Conservation (phyloP, 2,113 vertebrate genomes). For the Lepus americanus region DNA sequence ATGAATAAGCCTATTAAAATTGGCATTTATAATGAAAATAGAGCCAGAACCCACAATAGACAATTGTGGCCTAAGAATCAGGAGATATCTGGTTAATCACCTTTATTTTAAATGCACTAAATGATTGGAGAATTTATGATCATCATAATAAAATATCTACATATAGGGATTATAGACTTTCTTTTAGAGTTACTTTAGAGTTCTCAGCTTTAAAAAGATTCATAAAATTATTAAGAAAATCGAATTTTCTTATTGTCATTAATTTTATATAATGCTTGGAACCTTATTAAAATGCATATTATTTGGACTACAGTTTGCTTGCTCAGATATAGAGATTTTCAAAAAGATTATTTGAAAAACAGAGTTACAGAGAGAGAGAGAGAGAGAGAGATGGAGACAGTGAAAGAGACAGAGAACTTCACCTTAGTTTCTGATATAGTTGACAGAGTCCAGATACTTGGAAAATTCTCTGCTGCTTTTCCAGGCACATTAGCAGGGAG, state of each 20-base stretch:
- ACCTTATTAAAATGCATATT: background rate
- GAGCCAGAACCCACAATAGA: background rate
- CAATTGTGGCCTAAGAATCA: background rate
- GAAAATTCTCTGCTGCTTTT: no score
- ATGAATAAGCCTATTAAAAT: conserved; percentile 48
- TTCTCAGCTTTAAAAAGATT: background rate
- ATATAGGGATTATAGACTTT: background rate
- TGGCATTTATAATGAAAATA: conserved; percentile 58
- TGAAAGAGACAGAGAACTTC: no score
- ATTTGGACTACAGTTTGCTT: background rate
- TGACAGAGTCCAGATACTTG: no score
- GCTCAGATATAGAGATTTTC: background rate
- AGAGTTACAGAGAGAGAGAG: no score
- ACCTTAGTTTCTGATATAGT: no score
- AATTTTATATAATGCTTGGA: background rate
- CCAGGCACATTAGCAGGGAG: no score
- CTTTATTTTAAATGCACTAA: background rate
- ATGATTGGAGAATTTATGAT: background rate
- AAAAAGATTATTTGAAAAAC: no score
- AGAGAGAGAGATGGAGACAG: no score
- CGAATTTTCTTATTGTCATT: background rate
- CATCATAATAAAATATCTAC: background rate
- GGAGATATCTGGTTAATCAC: background rate
- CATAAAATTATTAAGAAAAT: background rate
- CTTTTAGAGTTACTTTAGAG: background rate